Evolutionary conservation across 2,888 invertebrate genomes (phyloP).

Genomic region (Harpagoxenus sublaevis): DNA sequence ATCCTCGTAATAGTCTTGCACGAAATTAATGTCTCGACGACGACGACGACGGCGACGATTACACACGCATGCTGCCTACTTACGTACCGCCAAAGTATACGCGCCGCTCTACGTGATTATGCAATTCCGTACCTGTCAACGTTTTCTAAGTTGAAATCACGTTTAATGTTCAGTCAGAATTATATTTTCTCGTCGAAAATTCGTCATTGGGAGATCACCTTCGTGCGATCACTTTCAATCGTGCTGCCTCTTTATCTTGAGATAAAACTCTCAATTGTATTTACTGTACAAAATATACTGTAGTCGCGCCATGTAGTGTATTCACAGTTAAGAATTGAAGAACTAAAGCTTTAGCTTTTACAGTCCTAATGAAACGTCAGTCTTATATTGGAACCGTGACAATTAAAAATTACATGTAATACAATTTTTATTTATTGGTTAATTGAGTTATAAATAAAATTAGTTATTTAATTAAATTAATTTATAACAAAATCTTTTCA

Average conservation of each 20-base stretch:
- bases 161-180: neutral
- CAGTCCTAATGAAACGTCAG: neutral
- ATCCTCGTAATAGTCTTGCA: slow-evolving; percentile 43
- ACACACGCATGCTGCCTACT: neutral
- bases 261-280: neutral
- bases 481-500: neutral
- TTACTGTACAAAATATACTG: neutral
- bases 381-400: neutral
- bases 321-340: neutral
- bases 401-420: neutral
- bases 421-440: neutral
- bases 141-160: neutral
- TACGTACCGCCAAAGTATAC: neutral
- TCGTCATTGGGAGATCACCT: neutral
- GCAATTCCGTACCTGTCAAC: slow-evolving; percentile 11
- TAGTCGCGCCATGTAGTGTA: too few species aligned
- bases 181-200: neutral
- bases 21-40: slow-evolving; percentile 55
- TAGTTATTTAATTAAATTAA: neutral
- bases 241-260: neutral
- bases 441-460: neutral
- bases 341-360: slow-evolving; percentile 8
- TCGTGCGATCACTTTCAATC: neutral
- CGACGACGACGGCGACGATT: neutral
- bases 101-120: slow-evolving; percentile 1